A percentile compares a stretch with the other conserved stretches of the same genome.
Evolutionary conservation across 2,888 invertebrate genomes (phyloP).

Genomic region (Drosophila macrospina): DNA sequence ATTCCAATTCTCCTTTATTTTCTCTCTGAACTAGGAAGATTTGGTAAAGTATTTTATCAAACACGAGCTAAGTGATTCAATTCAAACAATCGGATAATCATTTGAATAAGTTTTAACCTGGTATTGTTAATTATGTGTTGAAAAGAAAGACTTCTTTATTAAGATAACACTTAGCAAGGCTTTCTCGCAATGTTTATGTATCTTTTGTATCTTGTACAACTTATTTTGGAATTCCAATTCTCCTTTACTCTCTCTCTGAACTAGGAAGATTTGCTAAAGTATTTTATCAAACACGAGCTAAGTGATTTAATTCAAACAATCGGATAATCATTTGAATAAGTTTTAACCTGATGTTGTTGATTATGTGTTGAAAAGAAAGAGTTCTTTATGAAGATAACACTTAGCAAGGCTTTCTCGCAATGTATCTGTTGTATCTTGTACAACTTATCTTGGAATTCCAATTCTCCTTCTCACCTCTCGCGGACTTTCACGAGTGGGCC

Average conservation of each 20-base stretch:
- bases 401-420: too few relatives aligned
- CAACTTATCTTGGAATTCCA: neutral
- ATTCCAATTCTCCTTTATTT: too few relatives aligned
- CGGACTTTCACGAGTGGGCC: slow-evolving; percentile 1
- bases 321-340: neutral
- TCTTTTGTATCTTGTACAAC: neutral
- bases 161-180: neutral
- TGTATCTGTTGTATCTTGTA: too few relatives aligned
- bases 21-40: too few relatives aligned
- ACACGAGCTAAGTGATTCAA: too few relatives aligned
- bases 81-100: neutral
- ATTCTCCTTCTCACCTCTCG: neutral
- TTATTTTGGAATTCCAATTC: too few relatives aligned
- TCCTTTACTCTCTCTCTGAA: neutral
- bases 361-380: too few relatives aligned
- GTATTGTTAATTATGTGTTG: neutral
- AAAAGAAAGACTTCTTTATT: neutral
- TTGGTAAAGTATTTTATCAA: too few relatives aligned
- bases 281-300: slow-evolving; percentile 15
- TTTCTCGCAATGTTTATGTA: neutral
- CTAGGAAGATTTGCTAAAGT: neutral
- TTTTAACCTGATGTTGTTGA: neutral
- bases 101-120: neutral
- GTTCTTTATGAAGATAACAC: too few relatives aligned
- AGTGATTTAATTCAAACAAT: slow-evolving; percentile 10